These are phyloP conservation scores for Smittia aterrima DNA, from an alignment of 2,888 invertebrate species.

Conservation along the genomic window DNA sequence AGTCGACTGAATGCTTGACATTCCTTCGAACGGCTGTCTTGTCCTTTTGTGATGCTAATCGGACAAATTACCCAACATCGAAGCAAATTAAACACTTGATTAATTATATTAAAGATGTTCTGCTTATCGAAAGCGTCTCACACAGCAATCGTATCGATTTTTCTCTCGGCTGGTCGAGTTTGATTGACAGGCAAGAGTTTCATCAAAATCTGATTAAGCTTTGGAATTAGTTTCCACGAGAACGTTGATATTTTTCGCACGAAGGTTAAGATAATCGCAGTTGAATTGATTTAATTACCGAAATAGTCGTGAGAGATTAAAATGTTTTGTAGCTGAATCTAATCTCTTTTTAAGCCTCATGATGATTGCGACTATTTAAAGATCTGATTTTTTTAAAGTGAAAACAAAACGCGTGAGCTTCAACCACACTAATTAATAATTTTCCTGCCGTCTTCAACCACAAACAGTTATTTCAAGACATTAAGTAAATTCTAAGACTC, in stretches of 20 bases:
- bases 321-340: not conserved
- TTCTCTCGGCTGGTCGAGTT: not conserved
- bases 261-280: not conserved
- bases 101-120: constrained; percentile 32
- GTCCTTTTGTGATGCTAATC: constrained; percentile 16
- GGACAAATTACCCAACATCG: constrained; percentile 35
- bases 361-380: constrained; percentile 11
- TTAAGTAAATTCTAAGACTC: too few species aligned
- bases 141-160: not conserved
- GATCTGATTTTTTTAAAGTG: not conserved
- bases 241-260: not conserved
- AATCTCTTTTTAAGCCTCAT: not conserved
- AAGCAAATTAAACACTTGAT: constrained; percentile 35
- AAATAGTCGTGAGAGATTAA: not conserved
- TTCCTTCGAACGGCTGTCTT: not conserved
- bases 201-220: not conserved
- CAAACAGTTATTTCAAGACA: not conserved
- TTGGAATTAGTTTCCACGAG: not conserved
- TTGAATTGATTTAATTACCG: not conserved
- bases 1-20: not conserved
- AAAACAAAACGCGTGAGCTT: not conserved
- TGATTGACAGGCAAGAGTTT: constrained; percentile 8
- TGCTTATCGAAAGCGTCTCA: not conserved
- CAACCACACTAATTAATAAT: not conserved
- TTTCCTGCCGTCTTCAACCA: not conserved